These are phyloP conservation scores for Megalops cyprinoides DNA, from an alignment of 2,797 vertebrate genomes.

Conservation along the genomic window DNA sequence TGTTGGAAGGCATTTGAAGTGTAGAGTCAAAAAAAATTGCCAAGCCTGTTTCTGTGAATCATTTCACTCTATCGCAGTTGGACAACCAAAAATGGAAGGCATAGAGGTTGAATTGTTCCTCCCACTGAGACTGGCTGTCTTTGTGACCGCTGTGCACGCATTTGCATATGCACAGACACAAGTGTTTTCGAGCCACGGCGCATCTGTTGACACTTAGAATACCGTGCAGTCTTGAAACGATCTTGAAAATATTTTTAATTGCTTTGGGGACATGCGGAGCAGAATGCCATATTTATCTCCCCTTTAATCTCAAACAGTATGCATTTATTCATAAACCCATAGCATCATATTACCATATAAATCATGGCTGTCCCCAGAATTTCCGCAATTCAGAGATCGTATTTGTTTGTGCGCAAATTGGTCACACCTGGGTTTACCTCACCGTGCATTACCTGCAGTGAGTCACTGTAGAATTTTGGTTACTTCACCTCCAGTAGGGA, in stretches of 20 bases:
- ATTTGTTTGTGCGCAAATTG: not conserved
- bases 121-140: not conserved
- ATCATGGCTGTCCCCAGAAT: not conserved
- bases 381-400: not conserved
- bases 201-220: conserved; percentile 33
- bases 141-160: not conserved
- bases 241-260: conserved; percentile 50
- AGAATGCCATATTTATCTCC: conserved; percentile 37
- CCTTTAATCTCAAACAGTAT: conserved; percentile 49
- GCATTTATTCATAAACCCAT: conserved; percentile 41
- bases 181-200: conserved; percentile 5
- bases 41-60: not conserved
- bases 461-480: not conserved
- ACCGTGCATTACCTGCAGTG: not conserved
- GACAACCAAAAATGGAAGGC: not conserved
- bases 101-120: not conserved
- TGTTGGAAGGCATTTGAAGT: not conserved
- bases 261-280: conserved; percentile 36
- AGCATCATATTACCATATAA: not conserved
- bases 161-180: conserved; percentile 17
- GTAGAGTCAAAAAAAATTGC: no score
- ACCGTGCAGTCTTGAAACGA: conserved; percentile 42
- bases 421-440: not conserved
- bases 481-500: not conserved
- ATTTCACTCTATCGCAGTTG: not conserved